Evolutionary conservation across 2,797 vertebrate genomes (phyloP).

Genomic region (Sarcoramphus papa): DNA sequence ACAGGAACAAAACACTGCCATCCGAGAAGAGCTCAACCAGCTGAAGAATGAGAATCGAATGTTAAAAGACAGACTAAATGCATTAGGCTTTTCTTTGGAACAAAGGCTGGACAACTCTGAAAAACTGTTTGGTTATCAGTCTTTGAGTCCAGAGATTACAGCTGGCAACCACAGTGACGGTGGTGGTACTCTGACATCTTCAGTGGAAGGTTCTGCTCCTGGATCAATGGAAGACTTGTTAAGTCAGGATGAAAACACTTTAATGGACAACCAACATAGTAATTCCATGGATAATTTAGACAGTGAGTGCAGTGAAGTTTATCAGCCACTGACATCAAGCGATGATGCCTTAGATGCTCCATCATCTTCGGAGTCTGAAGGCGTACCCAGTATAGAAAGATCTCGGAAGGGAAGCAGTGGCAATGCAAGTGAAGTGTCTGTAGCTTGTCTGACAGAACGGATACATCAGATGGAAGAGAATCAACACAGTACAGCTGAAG

Average conservation of each 20-base stretch:
- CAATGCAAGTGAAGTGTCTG: constrained; percentile 87
- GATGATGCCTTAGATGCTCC: constrained; percentile 95
- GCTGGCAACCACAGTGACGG: constrained; percentile 81
- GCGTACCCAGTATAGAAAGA: constrained; percentile 82
- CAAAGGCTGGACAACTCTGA: constrained; percentile 89
- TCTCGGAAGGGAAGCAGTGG: constrained; percentile 88
- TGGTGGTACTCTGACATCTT: constrained; percentile 85
- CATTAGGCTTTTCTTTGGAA: constrained; percentile 92
- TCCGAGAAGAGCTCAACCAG: constrained; percentile 91
- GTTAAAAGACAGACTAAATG: constrained; percentile 94
- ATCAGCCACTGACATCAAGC: constrained; percentile 92
- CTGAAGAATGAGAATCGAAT: constrained; percentile 96
- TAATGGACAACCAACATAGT: constrained; percentile 87
- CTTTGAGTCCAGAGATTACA: constrained; percentile 84
- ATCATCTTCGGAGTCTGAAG: constrained; percentile 90
- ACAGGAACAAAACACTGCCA: constrained; percentile 92
- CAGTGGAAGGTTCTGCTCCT: constrained; percentile 90
- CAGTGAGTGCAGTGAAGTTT: constrained; percentile 95
- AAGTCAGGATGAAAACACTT: constrained; percentile 81
- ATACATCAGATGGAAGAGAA: constrained; percentile 99
- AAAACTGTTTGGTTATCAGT: constrained; percentile 85
- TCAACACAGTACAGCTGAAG: constrained; percentile 94
- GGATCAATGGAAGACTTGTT: constrained; percentile 91
- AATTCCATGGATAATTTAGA: constrained; percentile 93
- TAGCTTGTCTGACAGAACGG: constrained; percentile 92